These are phyloP conservation scores for Ia io DNA, from an alignment of 2,113 vertebrate species.

Conservation along the genomic window DNA sequence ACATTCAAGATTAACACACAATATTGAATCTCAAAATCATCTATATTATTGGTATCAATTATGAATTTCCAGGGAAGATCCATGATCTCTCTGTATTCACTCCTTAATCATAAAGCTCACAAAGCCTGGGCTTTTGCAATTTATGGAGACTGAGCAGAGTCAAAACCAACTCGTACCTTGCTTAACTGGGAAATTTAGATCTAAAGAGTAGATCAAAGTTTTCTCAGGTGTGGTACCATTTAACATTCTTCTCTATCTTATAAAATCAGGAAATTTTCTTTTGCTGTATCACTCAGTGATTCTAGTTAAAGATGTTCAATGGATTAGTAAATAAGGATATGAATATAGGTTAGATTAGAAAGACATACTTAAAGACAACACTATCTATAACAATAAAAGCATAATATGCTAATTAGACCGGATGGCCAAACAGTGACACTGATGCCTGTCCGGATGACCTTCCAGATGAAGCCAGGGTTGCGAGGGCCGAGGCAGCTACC, in stretches of 20 bases:
- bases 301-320: not conserved
- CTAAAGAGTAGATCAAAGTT: constrained; percentile 36
- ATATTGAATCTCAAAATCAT: not conserved
- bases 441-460: too few relatives aligned
- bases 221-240: not conserved
- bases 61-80: not conserved
- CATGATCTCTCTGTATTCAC: not conserved
- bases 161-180: not conserved
- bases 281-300: not conserved
- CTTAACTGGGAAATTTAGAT: not conserved
- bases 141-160: not conserved
- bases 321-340: not conserved
- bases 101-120: not conserved
- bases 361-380: not conserved
- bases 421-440: too few relatives aligned
- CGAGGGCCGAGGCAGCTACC: too few relatives aligned
- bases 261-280: constrained; percentile 11
- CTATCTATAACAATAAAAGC: too few relatives aligned
- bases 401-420: too few relatives aligned
- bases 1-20: not conserved
- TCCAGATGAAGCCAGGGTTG: too few relatives aligned
- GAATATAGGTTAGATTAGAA: not conserved
- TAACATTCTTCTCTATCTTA: not conserved
- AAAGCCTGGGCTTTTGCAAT: not conserved
- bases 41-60: not conserved